phyloP scores from a whole-genome alignment of 2,113 vertebrate genomes.

The Castor canadensis region DNA sequence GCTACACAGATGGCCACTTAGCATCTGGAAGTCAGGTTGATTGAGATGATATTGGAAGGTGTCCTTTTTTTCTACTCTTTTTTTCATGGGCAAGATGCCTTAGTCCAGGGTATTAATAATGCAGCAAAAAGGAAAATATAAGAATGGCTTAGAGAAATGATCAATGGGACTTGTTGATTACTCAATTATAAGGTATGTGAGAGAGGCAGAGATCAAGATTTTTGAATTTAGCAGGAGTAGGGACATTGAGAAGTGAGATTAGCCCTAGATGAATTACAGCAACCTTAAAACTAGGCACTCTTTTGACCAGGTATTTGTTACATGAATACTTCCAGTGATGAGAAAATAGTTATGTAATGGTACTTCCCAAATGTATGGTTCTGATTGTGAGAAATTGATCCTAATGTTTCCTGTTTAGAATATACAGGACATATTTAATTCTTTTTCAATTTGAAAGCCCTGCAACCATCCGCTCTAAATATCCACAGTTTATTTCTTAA shows the following conservation, averaged over 20 bases:
- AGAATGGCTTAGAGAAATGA: background rate
- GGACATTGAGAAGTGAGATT: background rate
- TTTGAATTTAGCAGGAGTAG: background rate
- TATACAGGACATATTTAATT: background rate
- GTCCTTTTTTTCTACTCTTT: background rate
- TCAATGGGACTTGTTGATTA: background rate
- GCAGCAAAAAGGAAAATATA: background rate
- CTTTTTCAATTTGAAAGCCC: background rate
- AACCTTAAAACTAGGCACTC: background rate
- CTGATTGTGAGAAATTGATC: background rate
- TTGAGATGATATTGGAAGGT: background rate
- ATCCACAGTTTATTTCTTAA: background rate
- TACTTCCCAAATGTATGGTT: background rate
- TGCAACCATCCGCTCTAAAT: background rate
- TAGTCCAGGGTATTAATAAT: background rate
- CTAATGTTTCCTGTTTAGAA: background rate
- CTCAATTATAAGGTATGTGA: background rate
- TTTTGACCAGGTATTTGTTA: background rate
- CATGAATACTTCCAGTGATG: slow-evolving; percentile 6
- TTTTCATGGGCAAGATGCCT: background rate
- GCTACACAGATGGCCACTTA: background rate
- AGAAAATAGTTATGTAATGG: slow-evolving; percentile 27
- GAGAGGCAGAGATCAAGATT: background rate
- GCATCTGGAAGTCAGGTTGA: background rate
- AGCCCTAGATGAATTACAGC: background rate